phyloP scores from a whole-genome alignment of 2,888 invertebrate species.

The Amorpha juglandis region DNA sequence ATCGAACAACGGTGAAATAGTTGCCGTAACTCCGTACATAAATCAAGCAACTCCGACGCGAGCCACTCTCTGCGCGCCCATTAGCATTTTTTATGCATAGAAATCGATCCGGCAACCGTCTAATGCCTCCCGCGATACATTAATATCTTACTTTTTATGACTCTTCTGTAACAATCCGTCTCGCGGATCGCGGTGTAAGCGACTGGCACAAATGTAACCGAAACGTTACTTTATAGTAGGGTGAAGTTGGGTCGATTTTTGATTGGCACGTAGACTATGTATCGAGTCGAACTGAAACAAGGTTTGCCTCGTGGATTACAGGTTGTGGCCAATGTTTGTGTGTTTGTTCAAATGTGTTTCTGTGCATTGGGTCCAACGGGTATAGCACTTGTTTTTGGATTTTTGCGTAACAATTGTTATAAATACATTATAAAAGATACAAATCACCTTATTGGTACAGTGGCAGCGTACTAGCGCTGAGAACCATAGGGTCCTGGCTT shows the following conservation, averaged over 20 bases:
- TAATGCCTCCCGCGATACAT: constrained; percentile 85
- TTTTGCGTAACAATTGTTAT: too few relatives aligned
- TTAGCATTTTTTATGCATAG: constrained; percentile 85
- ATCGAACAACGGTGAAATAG: constrained; percentile 26
- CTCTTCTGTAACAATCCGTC: constrained; percentile 80
- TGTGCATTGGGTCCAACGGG: not conserved
- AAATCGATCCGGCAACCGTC: constrained; percentile 80
- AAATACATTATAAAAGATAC: too few relatives aligned
- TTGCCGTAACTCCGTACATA: constrained; percentile 53
- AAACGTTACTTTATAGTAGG: constrained; percentile 27
- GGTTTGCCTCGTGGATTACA: constrained; percentile 45
- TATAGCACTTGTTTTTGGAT: not conserved
- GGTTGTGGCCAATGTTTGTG: constrained; percentile 24
- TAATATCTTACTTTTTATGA: constrained; percentile 85
- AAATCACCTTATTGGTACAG: too few relatives aligned
- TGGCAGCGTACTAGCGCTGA: too few relatives aligned
- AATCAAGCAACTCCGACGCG: constrained; percentile 72
- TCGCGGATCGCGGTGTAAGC: constrained; percentile 52
- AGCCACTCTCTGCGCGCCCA: constrained; percentile 74
- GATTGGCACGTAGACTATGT: constrained; percentile 35
- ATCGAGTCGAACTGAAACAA: constrained; percentile 33
- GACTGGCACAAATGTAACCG: constrained; percentile 30
- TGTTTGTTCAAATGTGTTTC: constrained; percentile 8
- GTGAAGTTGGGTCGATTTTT: constrained; percentile 32
- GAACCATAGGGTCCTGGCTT: too few relatives aligned